Evolutionary conservation across 2,113 vertebrate genomes (phyloP).

Genomic region (Phrynosoma blainvillii): DNA sequence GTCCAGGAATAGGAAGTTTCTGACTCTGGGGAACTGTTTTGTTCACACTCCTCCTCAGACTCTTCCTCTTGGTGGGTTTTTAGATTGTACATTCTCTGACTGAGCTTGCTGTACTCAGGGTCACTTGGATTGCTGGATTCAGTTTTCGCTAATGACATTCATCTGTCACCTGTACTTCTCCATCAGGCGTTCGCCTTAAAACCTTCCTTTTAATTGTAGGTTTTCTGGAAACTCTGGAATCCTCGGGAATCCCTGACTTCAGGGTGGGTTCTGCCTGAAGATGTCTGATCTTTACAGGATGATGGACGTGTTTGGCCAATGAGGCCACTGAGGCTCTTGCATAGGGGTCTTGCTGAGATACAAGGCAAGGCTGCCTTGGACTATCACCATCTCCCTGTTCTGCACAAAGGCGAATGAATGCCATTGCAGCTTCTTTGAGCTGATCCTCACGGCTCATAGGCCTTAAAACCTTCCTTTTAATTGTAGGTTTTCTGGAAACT

Average conservation of each 20-base stretch:
- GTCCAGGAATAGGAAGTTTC: slow-evolving; percentile 27
- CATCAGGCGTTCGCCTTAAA: slow-evolving; percentile 67
- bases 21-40: not conserved
- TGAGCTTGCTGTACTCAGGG: slow-evolving; percentile 5
- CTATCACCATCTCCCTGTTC: slow-evolving; percentile 27
- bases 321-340: slow-evolving; percentile 28
- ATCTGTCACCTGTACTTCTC: slow-evolving; percentile 63
- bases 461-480: no score
- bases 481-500: no score
- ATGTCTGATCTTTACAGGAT: not conserved
- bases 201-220: slow-evolving; percentile 78
- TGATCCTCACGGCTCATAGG: no score
- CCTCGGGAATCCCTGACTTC: slow-evolving; percentile 47
- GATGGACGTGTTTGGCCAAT: not conserved
- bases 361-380: not conserved
- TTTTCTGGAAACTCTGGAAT: slow-evolving; percentile 43
- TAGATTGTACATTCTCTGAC: slow-evolving; percentile 31
- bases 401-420: slow-evolving; percentile 44
- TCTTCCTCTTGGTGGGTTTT: slow-evolving; percentile 32
- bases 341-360: slow-evolving; percentile 42
- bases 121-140: slow-evolving; percentile 35
- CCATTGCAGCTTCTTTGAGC: slow-evolving; percentile 36
- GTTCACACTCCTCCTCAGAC: slow-evolving; percentile 1
- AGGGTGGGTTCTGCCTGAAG: not conserved
- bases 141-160: slow-evolving; percentile 53